phyloP scores from a whole-genome alignment of 2,888 invertebrate species.

The Ecliptopera silaceata region DNA sequence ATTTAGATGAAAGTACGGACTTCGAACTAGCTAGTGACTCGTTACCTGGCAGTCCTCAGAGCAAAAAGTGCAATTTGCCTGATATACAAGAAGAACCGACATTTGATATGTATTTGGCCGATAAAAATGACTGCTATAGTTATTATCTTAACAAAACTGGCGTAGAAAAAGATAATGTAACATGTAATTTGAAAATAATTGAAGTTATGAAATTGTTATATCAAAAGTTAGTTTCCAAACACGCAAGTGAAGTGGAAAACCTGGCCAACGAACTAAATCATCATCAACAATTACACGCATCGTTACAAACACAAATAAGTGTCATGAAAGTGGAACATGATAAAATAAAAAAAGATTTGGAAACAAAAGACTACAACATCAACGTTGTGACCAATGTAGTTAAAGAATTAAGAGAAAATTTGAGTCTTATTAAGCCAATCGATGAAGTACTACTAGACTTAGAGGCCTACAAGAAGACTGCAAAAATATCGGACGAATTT shows the following conservation, averaged over 20 bases:
- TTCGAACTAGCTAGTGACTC: conserved; percentile 48
- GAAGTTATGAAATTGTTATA: conserved; percentile 70
- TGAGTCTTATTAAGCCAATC: conserved; percentile 42
- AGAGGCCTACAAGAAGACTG: conserved; percentile 38
- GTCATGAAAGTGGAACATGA: conserved; percentile 44
- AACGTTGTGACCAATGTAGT: conserved; percentile 45
- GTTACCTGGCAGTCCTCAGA: conserved; percentile 36
- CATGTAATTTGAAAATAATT: conserved; percentile 56
- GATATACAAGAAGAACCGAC: conserved; percentile 53
- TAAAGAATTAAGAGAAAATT: conserved; percentile 49
- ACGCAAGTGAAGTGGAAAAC: conserved; percentile 66
- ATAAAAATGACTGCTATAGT: conserved; percentile 65
- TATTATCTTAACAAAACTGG: conserved; percentile 63
- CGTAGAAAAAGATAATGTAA: conserved; percentile 46
- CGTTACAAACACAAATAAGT: conserved; percentile 48
- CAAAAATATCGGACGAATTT: conserved; percentile 44
- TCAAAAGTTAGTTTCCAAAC: conserved; percentile 54
- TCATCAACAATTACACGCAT: conserved; percentile 54
- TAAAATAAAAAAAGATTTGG: conserved; percentile 47
- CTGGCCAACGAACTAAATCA: conserved; percentile 63
- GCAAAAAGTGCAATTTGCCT: conserved; percentile 46
- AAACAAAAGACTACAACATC: conserved; percentile 49
- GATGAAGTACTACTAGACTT: conserved; percentile 22
- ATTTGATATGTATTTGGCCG: conserved; percentile 52
- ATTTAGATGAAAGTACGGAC: conserved; percentile 66